Conservation (phyloP, 1,140 invertebrate species). For the Cherax destructor region DNA sequence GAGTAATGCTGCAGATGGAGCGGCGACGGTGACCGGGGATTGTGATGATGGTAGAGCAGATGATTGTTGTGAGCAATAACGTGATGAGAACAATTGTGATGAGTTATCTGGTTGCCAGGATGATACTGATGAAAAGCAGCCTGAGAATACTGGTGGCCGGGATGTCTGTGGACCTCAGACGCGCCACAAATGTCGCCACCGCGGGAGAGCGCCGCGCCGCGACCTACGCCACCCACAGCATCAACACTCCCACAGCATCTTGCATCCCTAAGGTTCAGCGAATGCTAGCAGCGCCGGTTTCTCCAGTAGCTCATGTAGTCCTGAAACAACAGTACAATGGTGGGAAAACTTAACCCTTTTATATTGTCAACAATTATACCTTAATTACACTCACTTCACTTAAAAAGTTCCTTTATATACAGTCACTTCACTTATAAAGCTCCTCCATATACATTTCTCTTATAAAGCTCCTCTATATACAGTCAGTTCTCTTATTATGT, state of each 20-base stretch:
- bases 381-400: no score
- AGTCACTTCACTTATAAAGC: no score
- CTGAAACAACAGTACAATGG: constrained; percentile 22
- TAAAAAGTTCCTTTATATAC: no score
- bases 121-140: constrained; percentile 47
- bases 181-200: constrained; percentile 36
- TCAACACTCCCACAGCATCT: constrained; percentile 58
- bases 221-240: constrained; percentile 34
- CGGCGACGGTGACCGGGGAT: constrained; percentile 55
- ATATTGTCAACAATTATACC: no score
- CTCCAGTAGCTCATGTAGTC: constrained; percentile 69
- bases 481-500: no score
- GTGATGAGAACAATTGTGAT: constrained; percentile 52
- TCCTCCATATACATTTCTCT: no score
- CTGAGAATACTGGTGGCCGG: constrained; percentile 40
- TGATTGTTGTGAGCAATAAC: constrained; percentile 63
- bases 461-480: no score
- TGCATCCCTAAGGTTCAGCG: constrained; percentile 55
- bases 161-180: constrained; percentile 24
- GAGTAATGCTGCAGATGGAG: constrained; percentile 58
- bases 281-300: constrained; percentile 67
- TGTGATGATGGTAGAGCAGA: constrained; percentile 49
- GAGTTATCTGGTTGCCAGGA: constrained; percentile 35
- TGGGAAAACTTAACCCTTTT: background rate
- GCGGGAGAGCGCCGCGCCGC: constrained; percentile 20